These are phyloP conservation scores for Sylvia borin DNA, from an alignment of 2,797 vertebrate species.

Conservation along the genomic window DNA sequence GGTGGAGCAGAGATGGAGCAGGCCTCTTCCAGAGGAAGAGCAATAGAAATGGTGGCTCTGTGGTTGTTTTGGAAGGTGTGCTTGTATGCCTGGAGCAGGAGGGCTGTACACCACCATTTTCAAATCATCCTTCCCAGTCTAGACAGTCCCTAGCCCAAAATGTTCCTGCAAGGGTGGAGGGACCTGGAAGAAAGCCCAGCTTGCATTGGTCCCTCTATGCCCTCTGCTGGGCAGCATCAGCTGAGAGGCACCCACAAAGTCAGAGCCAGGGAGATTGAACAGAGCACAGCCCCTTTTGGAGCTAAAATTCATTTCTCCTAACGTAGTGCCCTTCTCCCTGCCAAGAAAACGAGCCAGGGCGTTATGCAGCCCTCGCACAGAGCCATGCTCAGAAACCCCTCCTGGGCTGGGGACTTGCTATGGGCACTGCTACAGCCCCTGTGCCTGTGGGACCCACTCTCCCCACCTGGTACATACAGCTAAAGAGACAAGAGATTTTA, in stretches of 20 bases:
- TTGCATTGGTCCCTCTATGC: neutral
- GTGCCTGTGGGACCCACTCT: neutral
- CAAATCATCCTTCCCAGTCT: neutral
- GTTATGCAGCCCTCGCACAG: accelerated
- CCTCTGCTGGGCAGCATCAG: neutral
- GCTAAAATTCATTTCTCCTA: neutral
- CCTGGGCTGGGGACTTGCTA: neutral
- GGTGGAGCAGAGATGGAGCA: neutral
- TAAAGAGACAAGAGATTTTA: constrained; percentile 77
- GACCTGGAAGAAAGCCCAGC: neutral
- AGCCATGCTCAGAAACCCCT: neutral
- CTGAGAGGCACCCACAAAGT: neutral
- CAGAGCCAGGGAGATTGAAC: neutral
- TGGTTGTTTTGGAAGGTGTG: neutral
- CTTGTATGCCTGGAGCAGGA: neutral
- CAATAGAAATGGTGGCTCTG: neutral
- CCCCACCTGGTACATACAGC: constrained; percentile 47
- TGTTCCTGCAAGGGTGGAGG: neutral
- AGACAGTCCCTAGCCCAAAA: neutral
- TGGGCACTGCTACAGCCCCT: neutral
- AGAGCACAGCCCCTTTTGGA: neutral
- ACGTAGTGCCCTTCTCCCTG: neutral
- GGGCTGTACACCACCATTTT: neutral
- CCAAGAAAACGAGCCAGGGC: neutral
- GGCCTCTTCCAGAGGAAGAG: neutral